Base-by-base conservation (phyloP, 2,113 vertebrate genomes). In the Oryzias melastigma region DNA sequence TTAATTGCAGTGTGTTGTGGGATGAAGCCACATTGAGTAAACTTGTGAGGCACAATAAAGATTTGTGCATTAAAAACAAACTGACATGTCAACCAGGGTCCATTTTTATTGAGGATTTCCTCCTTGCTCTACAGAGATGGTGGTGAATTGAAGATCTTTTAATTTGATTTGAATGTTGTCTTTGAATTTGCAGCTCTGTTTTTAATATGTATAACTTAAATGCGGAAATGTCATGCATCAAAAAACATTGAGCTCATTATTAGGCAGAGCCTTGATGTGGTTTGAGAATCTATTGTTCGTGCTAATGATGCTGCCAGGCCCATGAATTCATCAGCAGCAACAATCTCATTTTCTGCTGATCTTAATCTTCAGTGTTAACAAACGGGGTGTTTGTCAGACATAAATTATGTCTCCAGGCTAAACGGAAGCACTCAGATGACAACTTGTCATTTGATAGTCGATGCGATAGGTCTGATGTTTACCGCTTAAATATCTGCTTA, bases 341-440 rank as follows among this genome's bases (percentile, higher is more conserved):
- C 51, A 40, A 43, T 62, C 50, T 70, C 7, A 53, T 64, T 53
- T 62, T 64, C 13, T 76, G 47, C 42, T 67, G 54, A 75, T 60
- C 54, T 57, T 47, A 24, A 64, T 56, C 47, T 52, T 19, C 47
- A 43, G 5, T 54, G 53, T 49, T 35, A 61, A 73, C 45, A 73
- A 62, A 68, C 35, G 40, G 50, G 56, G 41, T 24, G 17, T 70
- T 57, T 57, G 58, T 75, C 46, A 40, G 54, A 55, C 17, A 35
- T 47, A 7, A 62, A 56, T 64, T 7, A 40, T 40, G 19, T 65
- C 35, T 53, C n/a, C 10, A 14, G 56, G 52, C 44, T 55, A 10
- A 12, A 47, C 51, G 20, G 19, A 15, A 53, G 42, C 1, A 12
- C 22, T 58, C 22, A 0, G 19, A 46, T 55, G 19, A 10, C 7